A percentile compares a stretch with the other conserved stretches of the same genome.
Evolutionary conservation across 2,888 invertebrate genomes (phyloP).

Genomic region (Brachyopa scutellaris): DNA sequence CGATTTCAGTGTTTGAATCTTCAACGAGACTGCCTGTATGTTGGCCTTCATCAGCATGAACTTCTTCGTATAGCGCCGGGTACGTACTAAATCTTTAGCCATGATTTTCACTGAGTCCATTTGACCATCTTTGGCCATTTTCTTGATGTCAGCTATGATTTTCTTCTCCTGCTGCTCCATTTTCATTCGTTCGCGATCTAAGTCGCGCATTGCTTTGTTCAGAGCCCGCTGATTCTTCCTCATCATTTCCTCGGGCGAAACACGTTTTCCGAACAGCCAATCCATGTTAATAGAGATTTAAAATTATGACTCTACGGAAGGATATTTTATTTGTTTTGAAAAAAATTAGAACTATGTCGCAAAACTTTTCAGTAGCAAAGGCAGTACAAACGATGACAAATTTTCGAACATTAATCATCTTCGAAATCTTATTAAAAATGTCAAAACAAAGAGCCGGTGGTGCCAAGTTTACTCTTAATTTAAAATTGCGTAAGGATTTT

Average conservation of each 20-base stretch:
- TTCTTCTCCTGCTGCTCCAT: conserved; percentile 99
- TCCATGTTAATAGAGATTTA: conserved; percentile 85
- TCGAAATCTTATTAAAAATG: conserved; percentile 35
- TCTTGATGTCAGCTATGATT: conserved; percentile 98
- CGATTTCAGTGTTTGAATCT: conserved; percentile 98
- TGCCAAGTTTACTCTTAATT: conserved; percentile 15
- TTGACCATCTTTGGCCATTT: conserved; percentile 99
- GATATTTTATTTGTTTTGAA: conserved; percentile 20
- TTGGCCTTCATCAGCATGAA: conserved; percentile 99
- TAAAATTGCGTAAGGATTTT: too few species aligned
- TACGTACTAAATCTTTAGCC: conserved; percentile 99
- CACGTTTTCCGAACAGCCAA: conserved; percentile 97
- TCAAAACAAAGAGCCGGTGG: conserved; percentile 42
- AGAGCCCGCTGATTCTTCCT: conserved; percentile 98
- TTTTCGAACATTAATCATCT: conserved; percentile 67
- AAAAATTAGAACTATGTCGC: conserved; percentile 17
- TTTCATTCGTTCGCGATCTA: conserved; percentile 95
- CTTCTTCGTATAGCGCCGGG: conserved; percentile 97
- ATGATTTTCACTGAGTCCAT: conserved; percentile 99
- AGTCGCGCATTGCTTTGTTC: conserved; percentile 98
- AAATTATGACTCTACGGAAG: neutral
- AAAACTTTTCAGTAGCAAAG: conserved; percentile 1
- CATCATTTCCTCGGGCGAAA: conserved; percentile 99
- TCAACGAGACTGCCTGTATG: conserved; percentile 98
- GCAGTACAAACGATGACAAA: conserved; percentile 48